Evolutionary conservation across 2,888 invertebrate species (phyloP), one percentile per base, ranked within the genome.

Genomic region (Monochamus alternatus): DNA sequence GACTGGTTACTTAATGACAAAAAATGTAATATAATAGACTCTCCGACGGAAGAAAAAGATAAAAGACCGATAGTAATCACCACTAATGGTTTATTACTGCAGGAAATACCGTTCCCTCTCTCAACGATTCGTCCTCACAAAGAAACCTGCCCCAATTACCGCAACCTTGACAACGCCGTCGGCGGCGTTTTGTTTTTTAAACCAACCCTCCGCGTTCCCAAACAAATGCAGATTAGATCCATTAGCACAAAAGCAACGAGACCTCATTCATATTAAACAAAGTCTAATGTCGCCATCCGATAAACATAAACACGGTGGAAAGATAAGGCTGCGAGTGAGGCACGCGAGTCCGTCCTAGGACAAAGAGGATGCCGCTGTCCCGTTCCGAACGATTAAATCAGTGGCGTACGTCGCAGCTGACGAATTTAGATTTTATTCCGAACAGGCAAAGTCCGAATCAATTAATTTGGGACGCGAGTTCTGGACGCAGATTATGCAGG

Each of bases 221-320:
- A 62, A 62, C 62, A 66, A 51, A 66, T 52, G 66, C 32, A 66
- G 66, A 66, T 66, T 66, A 66, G 66, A 52, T 66, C 52, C 66
- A 66, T 66, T 66, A 66, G 66, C 51, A 66, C 66, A 66, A 66
- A 66, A 52, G 52, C 66, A 32, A 12, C 9, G 52, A 66, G 30
- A 43, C 66, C 66, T 66, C 52, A 66, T 66, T 66, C 66, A 66
- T 66, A 66, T 66, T 66, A 66, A 66, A 66, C 66, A 66, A 66
- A 66, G 66, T 66, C 31, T 47, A 52, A 32, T 66, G 52, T 52
- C 62, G 12, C 66, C 52, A 66, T 51, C 66, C 66, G 66, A 66
- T 66, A 66, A 66, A 66, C 52, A 66, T 66, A 66, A 66, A 66
- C 66, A 66, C 47, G 47, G 66, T n/a, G 51, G 44, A 66, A 47